Base-by-base conservation (phyloP, 2,113 vertebrate genomes). In the Amazona vittata region DNA sequence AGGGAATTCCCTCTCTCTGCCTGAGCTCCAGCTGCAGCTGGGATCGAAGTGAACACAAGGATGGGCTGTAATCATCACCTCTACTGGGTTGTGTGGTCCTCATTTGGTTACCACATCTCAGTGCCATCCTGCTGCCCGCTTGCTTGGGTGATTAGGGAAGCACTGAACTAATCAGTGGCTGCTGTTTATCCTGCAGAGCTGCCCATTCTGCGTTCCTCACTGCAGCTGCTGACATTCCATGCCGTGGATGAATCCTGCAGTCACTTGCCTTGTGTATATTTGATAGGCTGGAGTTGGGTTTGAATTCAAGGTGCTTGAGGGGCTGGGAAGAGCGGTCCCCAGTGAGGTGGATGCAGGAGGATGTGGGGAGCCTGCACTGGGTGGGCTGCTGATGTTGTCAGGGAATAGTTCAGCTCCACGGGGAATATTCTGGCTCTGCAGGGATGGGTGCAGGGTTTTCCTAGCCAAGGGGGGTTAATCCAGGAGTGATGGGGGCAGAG, bases 1-100 rank as follows among this genome's bases (percentile, higher is more conserved):
- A 62, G 76, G 94, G 96, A 90, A 95, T 96, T 92, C 93, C 94
- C 93, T 86, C 53, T 52, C 63, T 90, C 73, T 83, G 43, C 70
- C 79, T 10, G 2, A 52, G 53, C 73, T 68, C 46, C 86, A 65
- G 93, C 67, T 69, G 65, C 50, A 64, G 65, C 75, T 21, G 52
- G 39, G 78, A 55, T 86, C 9, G 46, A 21, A 28, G 67, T 2
- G 19, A 76, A 12, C 3, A 19, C 3, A 13, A 37, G 47, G 73
- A 80, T 2, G 5, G 63, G 83, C 93, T 90, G 43, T 9, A 43
- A 53, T 13, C 69, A 53, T 73, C 7, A 5, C 79, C 74, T 79
- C 39, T 86, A 9, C 35, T 1, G 29, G 49, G 21, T 75, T 94
- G 83, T 78, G 57, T 74, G 75, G 37, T 69, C 78, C 81, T 88